Evolutionary conservation across 2,113 vertebrate species (phyloP).

Genomic region (Leptocoma aspasia): DNA sequence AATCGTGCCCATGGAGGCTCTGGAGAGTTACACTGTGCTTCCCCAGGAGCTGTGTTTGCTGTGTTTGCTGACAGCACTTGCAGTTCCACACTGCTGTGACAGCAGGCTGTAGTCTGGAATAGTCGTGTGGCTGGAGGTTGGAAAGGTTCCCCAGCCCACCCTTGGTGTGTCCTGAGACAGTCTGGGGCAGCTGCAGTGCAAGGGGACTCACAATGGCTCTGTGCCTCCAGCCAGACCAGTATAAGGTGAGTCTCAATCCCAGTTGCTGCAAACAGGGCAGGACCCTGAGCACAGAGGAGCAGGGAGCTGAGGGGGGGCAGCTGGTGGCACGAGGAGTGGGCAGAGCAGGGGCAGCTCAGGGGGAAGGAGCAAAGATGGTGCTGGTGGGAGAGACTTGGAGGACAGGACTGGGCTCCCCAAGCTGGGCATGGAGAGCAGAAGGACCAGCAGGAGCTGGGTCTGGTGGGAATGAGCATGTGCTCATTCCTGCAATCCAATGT

Average conservation of each 20-base stretch:
- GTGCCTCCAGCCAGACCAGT: not conserved
- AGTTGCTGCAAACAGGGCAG: not conserved
- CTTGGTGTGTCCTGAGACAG: not conserved
- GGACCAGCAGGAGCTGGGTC: not conserved
- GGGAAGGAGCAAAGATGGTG: not conserved
- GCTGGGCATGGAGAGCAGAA: not conserved
- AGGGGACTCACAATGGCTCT: not conserved
- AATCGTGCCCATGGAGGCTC: fast-evolving
- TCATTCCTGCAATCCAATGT: fast-evolving
- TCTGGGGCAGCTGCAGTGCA: fast-evolving
- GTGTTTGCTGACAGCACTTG: not conserved
- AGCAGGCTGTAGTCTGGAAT: not conserved
- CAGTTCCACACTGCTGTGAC: not conserved
- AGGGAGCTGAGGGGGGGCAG: not conserved
- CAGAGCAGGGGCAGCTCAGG: not conserved
- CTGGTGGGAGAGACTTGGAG: fast-evolving
- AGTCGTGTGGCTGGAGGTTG: fast-evolving
- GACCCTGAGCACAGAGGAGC: fast-evolving
- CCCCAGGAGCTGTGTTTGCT: not conserved
- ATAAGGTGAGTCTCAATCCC: fast-evolving
- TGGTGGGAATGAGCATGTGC: not conserved
- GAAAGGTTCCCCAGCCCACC: not conserved
- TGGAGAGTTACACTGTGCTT: fast-evolving
- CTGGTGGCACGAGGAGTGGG: not conserved
- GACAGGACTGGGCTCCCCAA: not conserved